Conservation (phyloP, 2,113 vertebrate species). For the Apus apus region DNA sequence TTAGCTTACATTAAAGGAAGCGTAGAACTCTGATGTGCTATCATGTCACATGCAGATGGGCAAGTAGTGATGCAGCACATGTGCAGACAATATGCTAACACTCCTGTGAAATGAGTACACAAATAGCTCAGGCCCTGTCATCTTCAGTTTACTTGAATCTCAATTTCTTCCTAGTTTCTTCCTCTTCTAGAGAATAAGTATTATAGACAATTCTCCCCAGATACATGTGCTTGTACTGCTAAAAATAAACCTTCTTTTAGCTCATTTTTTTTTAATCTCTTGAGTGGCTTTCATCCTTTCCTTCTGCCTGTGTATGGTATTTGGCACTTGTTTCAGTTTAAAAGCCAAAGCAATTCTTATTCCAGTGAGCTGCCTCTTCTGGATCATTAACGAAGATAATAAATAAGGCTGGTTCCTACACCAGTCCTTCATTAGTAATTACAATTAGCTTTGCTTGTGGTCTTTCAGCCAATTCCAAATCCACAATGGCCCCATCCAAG, state of each 20-base stretch:
- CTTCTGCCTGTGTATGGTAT: neutral
- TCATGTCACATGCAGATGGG: neutral
- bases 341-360: conserved; percentile 28
- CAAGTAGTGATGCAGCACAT: neutral
- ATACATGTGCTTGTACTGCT: neutral
- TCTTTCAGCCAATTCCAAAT: conserved; percentile 37
- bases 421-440: conserved; percentile 11
- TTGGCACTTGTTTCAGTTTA: conserved; percentile 3
- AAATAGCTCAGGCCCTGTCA: neutral
- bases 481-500: neutral
- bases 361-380: neutral
- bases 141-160: neutral
- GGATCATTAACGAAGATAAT: conserved; percentile 26
- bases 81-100: neutral
- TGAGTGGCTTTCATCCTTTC: neutral
- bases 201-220: neutral
- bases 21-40: neutral
- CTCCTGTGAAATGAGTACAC: fast-evolving
- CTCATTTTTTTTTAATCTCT: conserved; percentile 16
- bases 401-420: conserved; percentile 1
- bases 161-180: neutral
- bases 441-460: conserved; percentile 1
- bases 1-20: neutral
- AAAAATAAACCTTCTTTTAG: conserved; percentile 23
- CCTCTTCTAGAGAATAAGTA: neutral